Evolutionary conservation across 2,113 vertebrate genomes (phyloP), one percentile per base, ranked within the genome.

Genomic region (Spilogale gracilis): DNA sequence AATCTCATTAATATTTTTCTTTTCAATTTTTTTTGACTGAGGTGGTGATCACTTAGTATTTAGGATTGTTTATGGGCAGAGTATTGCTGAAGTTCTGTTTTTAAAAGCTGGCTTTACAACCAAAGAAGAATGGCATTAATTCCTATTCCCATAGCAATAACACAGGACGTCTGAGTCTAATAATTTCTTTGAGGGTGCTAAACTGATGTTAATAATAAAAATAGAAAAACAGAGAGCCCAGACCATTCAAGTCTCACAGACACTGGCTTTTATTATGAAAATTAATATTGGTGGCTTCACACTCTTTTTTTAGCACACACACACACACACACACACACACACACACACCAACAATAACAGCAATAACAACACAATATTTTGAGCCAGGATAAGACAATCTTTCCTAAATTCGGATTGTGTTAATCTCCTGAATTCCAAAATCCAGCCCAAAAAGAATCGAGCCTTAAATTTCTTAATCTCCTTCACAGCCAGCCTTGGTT

Each of bases 101-200:
- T 27, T 76, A 69, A 89, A 89, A 95, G 84, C 79, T 86, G 67
- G 91, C 90, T 92, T 96, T 80, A 96, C 79, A 93, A 79, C 90
- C 74, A 76, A 54, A 74, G 79, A 23, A 89, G 74, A 73, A 88
- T n/a, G 65, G 23, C 43, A 43, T 69, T 52, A 54, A 38, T 61
- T 95, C 21, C 67, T 87, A 38, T 89, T 79, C 56, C 7, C 5
- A 45, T 2, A 73, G 65, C 18, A 18, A 38, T 5, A 6, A 8
- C 78, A 65, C 23, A 21, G 45, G 94, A 82, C 5, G 12, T 25
- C 74, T 80, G 17, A 79, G 58, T 86, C 83, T 91, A 76, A 58
- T 81, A 58, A 71, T 11, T 81, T 88, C 54, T 61, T 81, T 12
- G 11, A 92, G 38, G 32, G 17, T 61, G 88, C 85, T 89, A 94